Conservation (phyloP, 2,888 invertebrate species). For the Trypoxylon attenuatum region DNA sequence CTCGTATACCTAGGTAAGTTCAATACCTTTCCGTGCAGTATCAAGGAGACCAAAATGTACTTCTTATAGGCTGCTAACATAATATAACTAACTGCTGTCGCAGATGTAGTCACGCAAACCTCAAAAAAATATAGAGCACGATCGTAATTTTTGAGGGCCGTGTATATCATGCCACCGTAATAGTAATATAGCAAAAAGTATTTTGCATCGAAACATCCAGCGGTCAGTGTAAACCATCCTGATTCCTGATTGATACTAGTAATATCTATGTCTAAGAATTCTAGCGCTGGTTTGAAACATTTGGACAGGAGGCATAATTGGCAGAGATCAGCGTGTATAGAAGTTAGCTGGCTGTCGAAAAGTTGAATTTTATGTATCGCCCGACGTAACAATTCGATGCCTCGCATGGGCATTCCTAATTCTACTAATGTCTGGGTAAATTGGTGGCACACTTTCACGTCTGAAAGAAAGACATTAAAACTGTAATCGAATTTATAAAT, state of each 20-base stretch:
- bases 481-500: neutral
- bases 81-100: constrained; percentile 94
- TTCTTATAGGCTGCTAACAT: constrained; percentile 99
- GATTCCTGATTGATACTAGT: constrained; percentile 93
- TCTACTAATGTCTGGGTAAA: constrained; percentile 87
- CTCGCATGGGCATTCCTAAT: constrained; percentile 86
- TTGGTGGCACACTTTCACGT: constrained; percentile 91
- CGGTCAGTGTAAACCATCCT: no score
- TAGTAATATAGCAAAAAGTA: constrained; percentile 96
- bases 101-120: constrained; percentile 96
- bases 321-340: constrained; percentile 95
- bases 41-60: constrained; percentile 92
- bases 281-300: constrained; percentile 92
- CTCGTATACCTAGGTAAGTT: constrained; percentile 93
- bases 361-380: constrained; percentile 93
- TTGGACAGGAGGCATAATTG: constrained; percentile 93
- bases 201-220: constrained; percentile 88
- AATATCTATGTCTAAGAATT: constrained; percentile 92
- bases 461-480: constrained; percentile 74
- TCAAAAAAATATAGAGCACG: constrained; percentile 96
- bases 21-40: constrained; percentile 92
- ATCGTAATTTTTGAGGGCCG: constrained; percentile 93
- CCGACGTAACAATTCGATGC: constrained; percentile 87
- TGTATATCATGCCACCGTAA: constrained; percentile 98
- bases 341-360: constrained; percentile 92